Evolutionary conservation across 2,888 invertebrate species (phyloP), one percentile per base, ranked within the genome.

Genomic region (Tryphoninae sp.): DNA sequence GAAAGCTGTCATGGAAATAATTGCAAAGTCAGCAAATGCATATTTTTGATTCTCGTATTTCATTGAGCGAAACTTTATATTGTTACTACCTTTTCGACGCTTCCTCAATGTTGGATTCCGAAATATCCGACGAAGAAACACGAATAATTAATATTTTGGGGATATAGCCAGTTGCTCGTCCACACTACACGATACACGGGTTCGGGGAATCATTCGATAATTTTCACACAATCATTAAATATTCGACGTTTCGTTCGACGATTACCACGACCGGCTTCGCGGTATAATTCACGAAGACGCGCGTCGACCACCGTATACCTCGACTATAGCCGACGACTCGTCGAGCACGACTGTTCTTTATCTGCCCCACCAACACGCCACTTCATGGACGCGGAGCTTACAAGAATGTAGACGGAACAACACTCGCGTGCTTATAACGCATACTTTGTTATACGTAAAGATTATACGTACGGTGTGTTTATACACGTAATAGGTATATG

Each of bases 241-340:
- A 33, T 33, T 33, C 33, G 6, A 33, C 7, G 6, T 33, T 6
- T 33, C 33, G 53, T 19, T 16, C 23, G 42, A 33, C 11, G 72
- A 68, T 42, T 33, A 11, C 19, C 19, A 65, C 33, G 42, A 67
- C 68, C 81, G 78, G 78, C 81, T 81, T 75, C 51, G 64, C 65
- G 72, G 53, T 62, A n/a, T 33, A 45, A 49, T 53, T 33, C 65
- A 59, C 53, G 69, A 51, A 68, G 49, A 49, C 49, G 67, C 68
- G 33, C 13, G 42, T 33, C 65, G 55, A 53, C 62, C 49, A 53
- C 16, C 67, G 42, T 16, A 23, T 22, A 19, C 11, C 58, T 23
- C 74, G 73, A 74, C 74, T 53, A 55, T 26, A 69, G 68, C 73
- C 77, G 81, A 81, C 81, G 78, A 78, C 78, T 65, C 73, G 73